Percentiles rank a stretch among this genome's conserved stretches.
Evolutionary conservation across 2,888 invertebrate genomes (phyloP).

Genomic region (Leptopterna dolabrata): DNA sequence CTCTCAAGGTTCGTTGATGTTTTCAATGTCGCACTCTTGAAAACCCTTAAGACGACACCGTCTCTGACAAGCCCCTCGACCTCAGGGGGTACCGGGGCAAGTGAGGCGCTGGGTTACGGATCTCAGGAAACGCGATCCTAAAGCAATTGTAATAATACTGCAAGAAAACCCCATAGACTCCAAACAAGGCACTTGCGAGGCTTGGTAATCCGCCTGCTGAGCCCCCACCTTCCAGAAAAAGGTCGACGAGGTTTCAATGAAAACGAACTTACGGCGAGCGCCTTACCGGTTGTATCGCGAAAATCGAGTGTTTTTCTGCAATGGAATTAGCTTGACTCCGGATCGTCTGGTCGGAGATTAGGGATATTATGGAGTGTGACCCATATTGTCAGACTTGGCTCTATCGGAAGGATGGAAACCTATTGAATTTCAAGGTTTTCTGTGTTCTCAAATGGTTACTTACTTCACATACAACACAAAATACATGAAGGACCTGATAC

Average conservation of each 20-base stretch:
- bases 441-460: too few species aligned
- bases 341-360: background rate
- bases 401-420: too few species aligned
- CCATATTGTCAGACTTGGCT: too few species aligned
- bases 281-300: background rate
- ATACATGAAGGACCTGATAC: too few species aligned
- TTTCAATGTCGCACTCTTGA: too few species aligned
- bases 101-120: background rate
- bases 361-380: too few species aligned
- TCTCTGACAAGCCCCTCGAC: background rate
- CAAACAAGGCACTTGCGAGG: background rate
- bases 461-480: too few species aligned
- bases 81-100: background rate
- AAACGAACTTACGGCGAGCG: background rate
- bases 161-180: background rate
- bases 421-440: too few species aligned
- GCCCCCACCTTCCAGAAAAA: background rate
- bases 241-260: background rate
- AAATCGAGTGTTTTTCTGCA: background rate
- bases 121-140: background rate
- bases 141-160: constrained; percentile 11
- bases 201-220: background rate
- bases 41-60: too few species aligned
- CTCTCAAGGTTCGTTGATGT: too few species aligned
- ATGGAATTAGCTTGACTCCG: background rate